Evolutionary conservation across 1,140 invertebrate genomes (phyloP), one percentile per base, ranked within the genome.

Genomic region (Cyphomyrmex costatus): DNA sequence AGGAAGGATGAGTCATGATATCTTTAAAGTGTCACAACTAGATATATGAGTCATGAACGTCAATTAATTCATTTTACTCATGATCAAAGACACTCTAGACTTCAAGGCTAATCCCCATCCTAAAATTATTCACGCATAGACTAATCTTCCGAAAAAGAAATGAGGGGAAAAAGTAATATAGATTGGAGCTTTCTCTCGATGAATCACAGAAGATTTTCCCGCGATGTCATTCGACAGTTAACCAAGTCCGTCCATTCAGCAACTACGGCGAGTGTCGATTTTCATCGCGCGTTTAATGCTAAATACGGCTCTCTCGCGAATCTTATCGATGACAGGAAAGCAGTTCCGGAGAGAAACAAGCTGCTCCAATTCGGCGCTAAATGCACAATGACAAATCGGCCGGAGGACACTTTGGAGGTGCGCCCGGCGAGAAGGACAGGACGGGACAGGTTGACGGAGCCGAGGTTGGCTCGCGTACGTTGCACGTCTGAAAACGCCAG

Each of bases 161-260:
- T 14, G 0, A 8, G 36, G 0, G 10, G 30, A 12, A 27, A 3
- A 27, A 21, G n/a, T n/a, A 33, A 53, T 2, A 53, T 21, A 46
- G 8, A 42, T 27, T 4, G 10, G 63, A 66, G 6, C 4, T 36
- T 24, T 49, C 10, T 49, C n/a, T 53, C 7, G 33, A 36, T 51
- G 16, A 66, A 65, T 65, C 24, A 66, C 36, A 3, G 0, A 12
- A 71, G 8, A 65, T 36, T 27, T 21, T 71, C 14, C 12, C 4
- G 7, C 21, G 16, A 24, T 16, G 24, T 78, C 12, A n/a, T 14
- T 70, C 30, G 77, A 80, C 24, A n/a, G 36, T 12, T 60, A 82
- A 73, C 24, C 66, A 49, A 58, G 3, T 42, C 33, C 27, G 1
- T 30, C 46, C 1, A 0, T 14, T 36, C 2, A 2, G 5, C 8